Base-by-base conservation (phyloP, 2,797 vertebrate species). In the Hoplostethus mediterraneus region DNA sequence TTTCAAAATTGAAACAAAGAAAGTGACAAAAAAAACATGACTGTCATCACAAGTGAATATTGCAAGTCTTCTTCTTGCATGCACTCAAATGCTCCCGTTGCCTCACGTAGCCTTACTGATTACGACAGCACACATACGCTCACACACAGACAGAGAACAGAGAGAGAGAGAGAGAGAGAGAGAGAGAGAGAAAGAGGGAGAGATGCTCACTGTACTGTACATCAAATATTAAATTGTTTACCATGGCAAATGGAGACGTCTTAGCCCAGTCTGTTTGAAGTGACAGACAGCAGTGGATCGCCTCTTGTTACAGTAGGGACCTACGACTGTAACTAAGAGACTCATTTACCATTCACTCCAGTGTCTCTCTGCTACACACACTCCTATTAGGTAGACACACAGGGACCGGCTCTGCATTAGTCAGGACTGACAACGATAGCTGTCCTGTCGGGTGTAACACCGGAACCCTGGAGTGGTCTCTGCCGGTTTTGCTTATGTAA, bases 171-270 rank as follows among this genome's bases (percentile, higher is more conserved):
- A 13, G 63, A 56, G 80, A 67, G 71, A 81, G 63, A 64, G 58
- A 63, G 55, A 60, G 75, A 73, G 68, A 30, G 57, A 48, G 64
- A 56, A 68, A 45, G 71, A 59, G 83, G 56, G 82, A 54, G 71
- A 75, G 70, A 63, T 69, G 17, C 82, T 84, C 63, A 63, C 79
- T 76, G 66, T 90, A 90, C 86, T 87, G 82, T 91, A 89, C 86
- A 92, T 93, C 83, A 91, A 93, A 93, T 93, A 91, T 93, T 86
- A 92, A 90, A 89, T 90, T 92, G 89, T 94, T 92, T 92, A 91
- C 84, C 67, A 77, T 78, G 71, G 82, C 66, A 84, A 87, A 92
- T 85, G 76, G 75, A 83, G 71, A 85, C 61, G 61, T 90, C 76
- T 86, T 55, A 52, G 82, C 64, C 28, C 68, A 86, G 82, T 84